Evolutionary conservation across 2,888 invertebrate genomes (phyloP).

Genomic region (Conistra vaccinii): DNA sequence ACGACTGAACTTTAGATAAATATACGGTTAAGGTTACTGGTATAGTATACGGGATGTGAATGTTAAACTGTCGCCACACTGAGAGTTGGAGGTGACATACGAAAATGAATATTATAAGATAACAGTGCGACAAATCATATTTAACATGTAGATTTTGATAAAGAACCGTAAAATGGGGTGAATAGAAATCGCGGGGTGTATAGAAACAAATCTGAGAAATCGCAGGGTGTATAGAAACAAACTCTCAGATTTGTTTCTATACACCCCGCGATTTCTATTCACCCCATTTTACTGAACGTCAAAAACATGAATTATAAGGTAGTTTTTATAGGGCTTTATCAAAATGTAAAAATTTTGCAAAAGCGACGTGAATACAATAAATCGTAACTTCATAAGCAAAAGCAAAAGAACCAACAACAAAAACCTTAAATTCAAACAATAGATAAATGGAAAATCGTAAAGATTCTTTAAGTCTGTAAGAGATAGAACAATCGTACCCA

Average conservation of each 20-base stretch:
- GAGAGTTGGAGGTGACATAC: not conserved
- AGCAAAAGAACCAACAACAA: not conserved
- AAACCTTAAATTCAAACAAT: not conserved
- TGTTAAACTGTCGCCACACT: not conserved
- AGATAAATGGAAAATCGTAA: not conserved
- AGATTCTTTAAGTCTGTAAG: not conserved
- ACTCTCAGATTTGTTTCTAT: no score
- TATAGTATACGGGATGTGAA: not conserved
- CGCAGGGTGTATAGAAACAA: no score
- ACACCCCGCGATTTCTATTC: no score
- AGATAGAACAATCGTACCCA: no score
- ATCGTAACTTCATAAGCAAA: not conserved
- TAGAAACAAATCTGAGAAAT: no score
- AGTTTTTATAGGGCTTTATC: no score
- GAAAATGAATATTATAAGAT: not conserved
- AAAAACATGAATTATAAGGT: not conserved
- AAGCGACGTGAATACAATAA: not conserved
- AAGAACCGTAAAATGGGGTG: no score
- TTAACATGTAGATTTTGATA: not conserved
- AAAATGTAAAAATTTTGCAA: not conserved
- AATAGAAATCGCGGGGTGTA: no score
- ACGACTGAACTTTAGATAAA: constrained; percentile 10
- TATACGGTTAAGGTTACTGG: not conserved
- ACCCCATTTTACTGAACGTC: no score
- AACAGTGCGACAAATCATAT: not conserved